Base-by-base conservation (phyloP, 92 coral and sea anemone genomes). In the Hydrozoanthus gracilis region DNA sequence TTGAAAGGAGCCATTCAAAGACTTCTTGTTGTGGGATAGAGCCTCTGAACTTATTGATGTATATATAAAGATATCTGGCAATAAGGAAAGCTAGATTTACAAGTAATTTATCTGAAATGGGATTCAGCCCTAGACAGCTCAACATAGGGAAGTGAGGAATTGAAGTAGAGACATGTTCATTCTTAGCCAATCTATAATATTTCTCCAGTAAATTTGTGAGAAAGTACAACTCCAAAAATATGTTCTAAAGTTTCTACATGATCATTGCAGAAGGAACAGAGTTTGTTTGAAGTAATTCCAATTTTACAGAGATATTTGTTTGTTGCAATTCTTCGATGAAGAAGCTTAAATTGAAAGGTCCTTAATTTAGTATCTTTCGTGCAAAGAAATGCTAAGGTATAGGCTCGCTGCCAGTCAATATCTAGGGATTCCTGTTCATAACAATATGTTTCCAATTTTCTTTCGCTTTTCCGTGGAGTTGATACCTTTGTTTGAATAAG, bases 301-400 rank as follows among this genome's bases (percentile, higher is more conserved):
- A 55, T 78, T 78, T 54, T 78, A 52, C 14, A 52, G 46, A 78
- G 83, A 78, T 10, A 78, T 10, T 78, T 44, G 4, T 78, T 78
- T 7, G 70, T 54, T 12, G 83, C 69, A 47, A 78, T 78, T 54
- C 27, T 49, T 54, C 17, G 12, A 46, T 77, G 82, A 46, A 77
- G 82, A 48, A 77, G 16, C 64, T 77, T 77, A 15, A 77, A 48
- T 47, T 78, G 83, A 56, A 78, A 78, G 49, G 47, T 66, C 65
- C 83, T 78, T 55, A 78, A 66, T 78, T 78, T 78, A 11, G 83
- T 78, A 44, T 78, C 83, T 78, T 78, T 78, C 18, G 83, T 78
- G 51, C 69, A 78, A 9, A 78, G 68, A 78, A 78, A 78, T 2
- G 83, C 71, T 49, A 78, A 78, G 18, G 39, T 20, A 16, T 78